Evolutionary conservation across 2,797 vertebrate genomes (phyloP), one percentile per base, ranked within the genome.

Genomic region (Dromococcyx pavoninus): DNA sequence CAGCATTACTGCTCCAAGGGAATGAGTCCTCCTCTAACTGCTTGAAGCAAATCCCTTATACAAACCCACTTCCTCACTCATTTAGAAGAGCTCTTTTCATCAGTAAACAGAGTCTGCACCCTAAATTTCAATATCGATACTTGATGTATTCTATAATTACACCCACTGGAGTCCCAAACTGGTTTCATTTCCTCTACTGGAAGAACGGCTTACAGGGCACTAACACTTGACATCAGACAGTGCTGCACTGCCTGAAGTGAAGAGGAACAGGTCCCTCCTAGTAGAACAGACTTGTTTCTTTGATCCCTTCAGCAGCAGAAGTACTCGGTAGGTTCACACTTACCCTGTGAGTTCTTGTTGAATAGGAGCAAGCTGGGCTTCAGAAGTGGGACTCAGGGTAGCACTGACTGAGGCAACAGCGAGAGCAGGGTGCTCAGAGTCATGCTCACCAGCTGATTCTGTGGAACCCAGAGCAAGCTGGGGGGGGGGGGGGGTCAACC

Each of bases 291-390:
- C 56, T 44, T 62, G 21, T 64, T 72, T 33, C 58, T 75, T 80
- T 53, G 21, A 70, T 48, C 37, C 84, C 89, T 84, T 88, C 70
- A 71, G 91, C 91, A 87, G 88, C 83, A 82, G 86, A 94, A 88
- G 87, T 71, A 95, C 93, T 54, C 32, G 84, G 91, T 86, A 86
- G 94, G 78, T 91, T 89, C n/a, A 84, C 96, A 97, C 97, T 98
- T 98, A 98, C 96, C 98, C 97, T 95, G 97, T 92, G 96, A 97
- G 96, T 92, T 95, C 97, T 80, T 87, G 96, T 61, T 93, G 96
- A 89, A 96, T 75, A 97, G 97, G 91, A 97, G 88, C 91, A 95
- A 96, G 95, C 84, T 93, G 96, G 95, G 97, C 96, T 96, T 95
- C 97, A 95, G 96, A 86, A 97, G 95, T 17, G n/a, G 96, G 94